Percentiles rank a stretch among this genome's conserved stretches.
Conservation (phyloP, 2,113 vertebrate genomes). For the Salvelinus fontinalis region DNA sequence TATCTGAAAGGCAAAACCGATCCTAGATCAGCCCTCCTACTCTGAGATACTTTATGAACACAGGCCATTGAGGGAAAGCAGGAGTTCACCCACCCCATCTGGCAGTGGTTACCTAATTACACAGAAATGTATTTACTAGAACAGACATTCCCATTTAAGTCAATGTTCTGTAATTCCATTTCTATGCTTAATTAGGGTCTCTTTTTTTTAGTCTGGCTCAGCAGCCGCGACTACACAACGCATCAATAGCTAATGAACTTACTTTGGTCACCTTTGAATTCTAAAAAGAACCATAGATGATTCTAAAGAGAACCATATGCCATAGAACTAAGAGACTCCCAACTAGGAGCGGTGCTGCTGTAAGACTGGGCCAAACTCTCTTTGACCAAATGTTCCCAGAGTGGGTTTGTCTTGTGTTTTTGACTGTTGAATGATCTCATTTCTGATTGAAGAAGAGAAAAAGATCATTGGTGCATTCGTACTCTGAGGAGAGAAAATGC, state of each 20-base stretch:
- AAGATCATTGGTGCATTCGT: neutral
- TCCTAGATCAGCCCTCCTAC: no score
- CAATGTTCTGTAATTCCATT: no score
- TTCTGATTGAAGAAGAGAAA: neutral
- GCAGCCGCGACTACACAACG: slow-evolving; percentile 17
- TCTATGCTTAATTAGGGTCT: no score
- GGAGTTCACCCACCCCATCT: slow-evolving; percentile 30
- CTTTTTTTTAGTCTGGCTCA: slow-evolving; percentile 19
- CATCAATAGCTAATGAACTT: slow-evolving; percentile 44
- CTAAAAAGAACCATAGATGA: slow-evolving; percentile 3
- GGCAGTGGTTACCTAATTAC: slow-evolving; percentile 46
- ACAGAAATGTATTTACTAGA: neutral
- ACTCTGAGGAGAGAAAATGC: neutral
- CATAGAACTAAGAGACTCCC: neutral
- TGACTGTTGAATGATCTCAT: slow-evolving; percentile 3
- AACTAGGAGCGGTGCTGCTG: neutral
- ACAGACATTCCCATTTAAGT: no score
- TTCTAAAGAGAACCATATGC: slow-evolving; percentile 8
- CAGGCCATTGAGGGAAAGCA: neutral
- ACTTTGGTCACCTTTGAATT: slow-evolving; percentile 22
- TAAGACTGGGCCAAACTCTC: no score
- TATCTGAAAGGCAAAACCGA: no score
- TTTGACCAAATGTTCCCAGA: slow-evolving; percentile 3
- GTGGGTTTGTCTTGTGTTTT: neutral
- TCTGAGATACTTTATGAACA: no score